Percentiles rank a stretch among this genome's conserved stretches.
These are phyloP conservation scores for Centropus unirufus DNA, from an alignment of 2,113 vertebrate species.

Conservation along the genomic window DNA sequence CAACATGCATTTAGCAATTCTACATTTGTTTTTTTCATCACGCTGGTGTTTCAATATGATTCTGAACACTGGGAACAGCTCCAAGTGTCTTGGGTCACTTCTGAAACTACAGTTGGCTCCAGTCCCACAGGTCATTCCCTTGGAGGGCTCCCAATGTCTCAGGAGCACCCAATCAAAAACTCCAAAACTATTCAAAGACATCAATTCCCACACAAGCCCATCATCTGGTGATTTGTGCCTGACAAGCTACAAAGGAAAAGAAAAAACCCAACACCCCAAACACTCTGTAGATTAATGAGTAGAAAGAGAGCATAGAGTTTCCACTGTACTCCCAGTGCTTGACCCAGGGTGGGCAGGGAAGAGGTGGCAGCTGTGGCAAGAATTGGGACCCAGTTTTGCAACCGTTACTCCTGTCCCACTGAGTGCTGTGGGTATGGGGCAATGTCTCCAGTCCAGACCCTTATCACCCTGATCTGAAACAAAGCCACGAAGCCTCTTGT, in stretches of 20 bases:
- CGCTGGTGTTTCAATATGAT: slow-evolving; percentile 28
- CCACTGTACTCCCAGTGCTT: not conserved
- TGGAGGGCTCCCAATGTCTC: slow-evolving; percentile 29
- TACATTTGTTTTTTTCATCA: slow-evolving; percentile 55
- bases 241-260: not conserved
- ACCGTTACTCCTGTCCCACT: slow-evolving; percentile 34
- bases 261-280: not conserved
- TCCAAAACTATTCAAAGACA: not conserved
- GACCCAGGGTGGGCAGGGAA: not conserved
- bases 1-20: slow-evolving; percentile 51
- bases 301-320: not conserved
- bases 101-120: slow-evolving; percentile 57
- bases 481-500: not conserved
- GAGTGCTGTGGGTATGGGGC: not conserved
- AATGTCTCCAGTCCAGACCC: not conserved
- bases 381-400: slow-evolving; percentile 1
- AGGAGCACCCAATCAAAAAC: not conserved
- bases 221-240: not conserved
- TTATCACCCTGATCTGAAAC: slow-evolving; percentile 11
- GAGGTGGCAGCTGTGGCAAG: slow-evolving; percentile 9
- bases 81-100: slow-evolving; percentile 50
- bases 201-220: not conserved
- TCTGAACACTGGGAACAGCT: not conserved
- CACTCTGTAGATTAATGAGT: not conserved
- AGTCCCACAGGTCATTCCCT: slow-evolving; percentile 50